Evolutionary conservation across 2,797 vertebrate species (phyloP), one percentile per base, ranked within the genome.

Genomic region (Sebastes jordani): DNA sequence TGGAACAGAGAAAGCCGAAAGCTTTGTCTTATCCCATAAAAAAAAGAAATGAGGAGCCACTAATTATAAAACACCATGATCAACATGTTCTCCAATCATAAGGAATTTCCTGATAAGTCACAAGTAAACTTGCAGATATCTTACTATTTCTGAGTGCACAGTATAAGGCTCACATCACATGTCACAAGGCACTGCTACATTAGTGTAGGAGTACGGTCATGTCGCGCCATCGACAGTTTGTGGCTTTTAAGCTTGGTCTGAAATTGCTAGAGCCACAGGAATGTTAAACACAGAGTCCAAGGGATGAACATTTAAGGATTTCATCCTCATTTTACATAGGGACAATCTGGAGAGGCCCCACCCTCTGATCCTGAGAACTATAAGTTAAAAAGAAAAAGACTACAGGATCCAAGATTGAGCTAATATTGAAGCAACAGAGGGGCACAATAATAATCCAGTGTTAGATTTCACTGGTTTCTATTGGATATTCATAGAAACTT

Each of bases 231-330:
- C 83, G 25, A 86, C 86, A 88, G 82, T 86, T 81, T 82, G 78
- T 71, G 90, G 88, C 82, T 91, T 93, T 92, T 88, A 90, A 88
- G 84, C 82, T 73, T 69, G 68, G 85, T 83, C 86, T 89, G 82
- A 91, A 92, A 89, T 88, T 88, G 82, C 78, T 82, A n/a, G 54
- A 76, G 88, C 93, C 94, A 90, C 95, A 95, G 93, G 94, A 95
- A 95, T 95, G 92, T 93, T 93, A 94, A 94, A 94, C 91, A 92
- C 79, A 88, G 89, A 83, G 92, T 91, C 86, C 67, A 84, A 83
- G 78, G 82, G 81, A 89, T 80, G 88, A 76, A 91, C 66, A 59
- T 89, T 92, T 90, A 71, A 84, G 88, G 83, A 87, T 91, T 95
- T 91, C 82, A 84, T 88, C 81, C 83, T 68, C 75, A 75, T 89